Percentiles rank a stretch among this genome's conserved stretches.
Evolutionary conservation across 2,797 vertebrate species (phyloP).

Genomic region (Acropternis orthonyx): DNA sequence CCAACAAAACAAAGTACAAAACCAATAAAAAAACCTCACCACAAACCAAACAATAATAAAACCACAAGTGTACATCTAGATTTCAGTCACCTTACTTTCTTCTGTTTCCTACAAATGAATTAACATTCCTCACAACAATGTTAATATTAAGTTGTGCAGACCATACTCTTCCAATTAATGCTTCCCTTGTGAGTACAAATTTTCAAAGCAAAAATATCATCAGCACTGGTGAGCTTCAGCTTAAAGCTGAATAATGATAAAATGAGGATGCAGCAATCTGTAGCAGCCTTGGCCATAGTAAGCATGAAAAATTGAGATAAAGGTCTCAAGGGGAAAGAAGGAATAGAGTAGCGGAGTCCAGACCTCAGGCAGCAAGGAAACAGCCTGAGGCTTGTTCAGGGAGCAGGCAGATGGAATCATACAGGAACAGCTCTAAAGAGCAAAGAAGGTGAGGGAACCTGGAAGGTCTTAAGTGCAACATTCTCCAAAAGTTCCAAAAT

Average conservation of each 20-base stretch:
- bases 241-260: not conserved
- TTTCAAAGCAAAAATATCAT: not conserved
- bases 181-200: not conserved
- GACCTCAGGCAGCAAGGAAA: not conserved
- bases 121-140: not conserved
- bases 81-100: not conserved
- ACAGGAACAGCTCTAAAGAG: not conserved
- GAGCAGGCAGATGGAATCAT: not conserved
- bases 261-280: not conserved
- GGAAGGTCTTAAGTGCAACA: not conserved
- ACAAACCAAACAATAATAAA: not conserved
- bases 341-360: not conserved
- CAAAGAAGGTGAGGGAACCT: not conserved
- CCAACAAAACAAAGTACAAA: not conserved
- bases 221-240: not conserved
- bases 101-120: not conserved
- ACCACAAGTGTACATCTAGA: not conserved
- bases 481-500: not conserved
- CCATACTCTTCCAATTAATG: not conserved
- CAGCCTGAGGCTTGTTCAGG: not conserved
- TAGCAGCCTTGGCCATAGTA: not conserved
- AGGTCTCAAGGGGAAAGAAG: not conserved
- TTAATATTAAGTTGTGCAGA: not conserved
- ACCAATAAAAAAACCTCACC: rapidly evolving
- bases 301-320: not conserved